Evolutionary conservation across 64 coral and sea anemone genomes (phyloP).

Genomic region (Dendrophyllia cribrosa): DNA sequence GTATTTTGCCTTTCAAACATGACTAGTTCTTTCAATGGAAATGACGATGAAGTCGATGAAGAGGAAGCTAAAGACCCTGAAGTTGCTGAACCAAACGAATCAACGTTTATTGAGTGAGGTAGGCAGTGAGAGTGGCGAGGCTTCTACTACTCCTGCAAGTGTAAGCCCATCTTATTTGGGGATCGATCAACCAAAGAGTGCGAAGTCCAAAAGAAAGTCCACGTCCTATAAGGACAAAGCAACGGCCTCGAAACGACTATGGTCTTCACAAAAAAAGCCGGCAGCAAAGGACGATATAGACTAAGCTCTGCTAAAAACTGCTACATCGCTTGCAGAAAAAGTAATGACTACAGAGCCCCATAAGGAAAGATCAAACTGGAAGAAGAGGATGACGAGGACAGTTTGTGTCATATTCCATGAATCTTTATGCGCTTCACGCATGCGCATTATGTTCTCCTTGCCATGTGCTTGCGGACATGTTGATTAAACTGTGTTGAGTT

Average conservation of each 20-base stretch:
- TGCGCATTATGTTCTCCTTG: too few species aligned
- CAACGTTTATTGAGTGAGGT: neutral
- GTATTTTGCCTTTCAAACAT: too few species aligned
- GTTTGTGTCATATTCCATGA: too few species aligned
- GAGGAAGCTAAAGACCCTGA: neutral
- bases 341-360: neutral
- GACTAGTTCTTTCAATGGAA: neutral
- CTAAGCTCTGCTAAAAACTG: conserved; percentile 19
- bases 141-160: too few species aligned
- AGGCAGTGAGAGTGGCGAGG: neutral
- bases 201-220: neutral
- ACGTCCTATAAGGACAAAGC: neutral
- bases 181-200: too few species aligned
- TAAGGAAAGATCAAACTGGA: neutral
- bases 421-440: too few species aligned
- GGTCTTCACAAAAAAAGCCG: neutral
- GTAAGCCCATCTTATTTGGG: too few species aligned
- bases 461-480: too few species aligned
- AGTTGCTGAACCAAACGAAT: neutral
- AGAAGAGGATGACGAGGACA: conserved; percentile 16
- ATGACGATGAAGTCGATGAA: neutral
- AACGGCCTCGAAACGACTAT: conserved; percentile 4
- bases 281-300: conserved; percentile 1
- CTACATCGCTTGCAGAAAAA: conserved; percentile 20
- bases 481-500: too few species aligned